Evolutionary conservation across 2,888 invertebrate species (phyloP).

Genomic region (Pharmacophagus antenor): DNA sequence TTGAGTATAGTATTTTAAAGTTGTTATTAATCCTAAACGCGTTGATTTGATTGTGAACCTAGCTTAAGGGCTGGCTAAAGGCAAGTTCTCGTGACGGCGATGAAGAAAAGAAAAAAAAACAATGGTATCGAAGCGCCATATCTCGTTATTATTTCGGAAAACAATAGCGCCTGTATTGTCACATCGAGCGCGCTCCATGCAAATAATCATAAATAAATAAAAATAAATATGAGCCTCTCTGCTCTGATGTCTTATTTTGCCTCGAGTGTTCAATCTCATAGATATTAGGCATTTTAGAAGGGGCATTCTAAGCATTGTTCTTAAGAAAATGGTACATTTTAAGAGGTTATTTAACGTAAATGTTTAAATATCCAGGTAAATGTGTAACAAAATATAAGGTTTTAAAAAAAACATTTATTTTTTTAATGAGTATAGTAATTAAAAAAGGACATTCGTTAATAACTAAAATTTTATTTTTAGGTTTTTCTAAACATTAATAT

Average conservation of each 20-base stretch:
- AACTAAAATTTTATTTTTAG: too few species aligned
- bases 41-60: slow-evolving; percentile 25
- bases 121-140: slow-evolving; percentile 66
- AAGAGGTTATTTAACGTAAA: too few species aligned
- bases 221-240: slow-evolving; percentile 71
- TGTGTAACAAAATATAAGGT: too few species aligned
- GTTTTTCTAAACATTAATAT: too few species aligned
- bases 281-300: slow-evolving; percentile 44
- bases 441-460: too few species aligned
- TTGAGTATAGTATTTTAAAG: neutral
- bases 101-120: slow-evolving; percentile 50
- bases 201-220: slow-evolving; percentile 80
- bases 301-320: slow-evolving; percentile 23
- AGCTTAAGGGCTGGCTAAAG: slow-evolving; percentile 38
- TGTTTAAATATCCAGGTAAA: too few species aligned
- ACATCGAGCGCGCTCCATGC: slow-evolving; percentile 75
- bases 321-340: neutral
- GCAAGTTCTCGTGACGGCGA: slow-evolving; percentile 55
- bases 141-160: slow-evolving; percentile 76
- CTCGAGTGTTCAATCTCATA: slow-evolving; percentile 45
- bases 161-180: slow-evolving; percentile 76
- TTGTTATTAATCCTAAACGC: slow-evolving; percentile 36
- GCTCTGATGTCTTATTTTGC: slow-evolving; percentile 73
- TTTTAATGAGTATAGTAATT: too few species aligned
- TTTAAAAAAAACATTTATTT: too few species aligned